phyloP scores from a whole-genome alignment of 2,797 vertebrate genomes.

The Muraenolepis orangiensis region DNA sequence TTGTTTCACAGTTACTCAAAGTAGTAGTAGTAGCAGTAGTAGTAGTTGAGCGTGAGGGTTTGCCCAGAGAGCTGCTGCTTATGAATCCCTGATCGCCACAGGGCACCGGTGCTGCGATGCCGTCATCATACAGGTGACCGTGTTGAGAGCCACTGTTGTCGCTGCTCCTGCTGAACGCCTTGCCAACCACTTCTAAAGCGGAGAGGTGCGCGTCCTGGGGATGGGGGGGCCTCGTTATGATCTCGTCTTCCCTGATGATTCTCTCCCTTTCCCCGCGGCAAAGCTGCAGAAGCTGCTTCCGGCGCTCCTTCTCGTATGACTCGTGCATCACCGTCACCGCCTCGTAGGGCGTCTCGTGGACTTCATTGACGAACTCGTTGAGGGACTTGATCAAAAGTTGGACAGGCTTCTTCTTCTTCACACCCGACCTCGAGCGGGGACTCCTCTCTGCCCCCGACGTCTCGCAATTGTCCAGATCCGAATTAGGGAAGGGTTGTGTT shows the following conservation, averaged over 20 bases:
- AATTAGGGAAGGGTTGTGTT: neutral
- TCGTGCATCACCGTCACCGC: conserved; percentile 63
- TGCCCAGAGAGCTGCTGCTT: neutral
- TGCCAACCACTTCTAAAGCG: neutral
- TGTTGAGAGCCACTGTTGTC: neutral
- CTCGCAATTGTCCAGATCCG: neutral
- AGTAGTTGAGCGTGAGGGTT: no score
- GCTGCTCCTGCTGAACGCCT: neutral
- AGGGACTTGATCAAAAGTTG: conserved; percentile 68
- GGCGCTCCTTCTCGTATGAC: conserved; percentile 65
- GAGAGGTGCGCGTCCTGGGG: neutral
- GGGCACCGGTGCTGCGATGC: neutral
- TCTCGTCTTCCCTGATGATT: conserved; percentile 41
- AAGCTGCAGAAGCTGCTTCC: conserved; percentile 50
- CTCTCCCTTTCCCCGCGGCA: conserved; percentile 63
- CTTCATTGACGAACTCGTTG: conserved; percentile 55
- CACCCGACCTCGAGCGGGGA: conserved; percentile 52
- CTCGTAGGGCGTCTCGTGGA: conserved; percentile 37
- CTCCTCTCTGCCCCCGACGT: conserved; percentile 48
- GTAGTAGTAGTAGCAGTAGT: neutral
- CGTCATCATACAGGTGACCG: neutral
- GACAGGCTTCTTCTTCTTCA: conserved; percentile 63
- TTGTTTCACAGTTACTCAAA: neutral
- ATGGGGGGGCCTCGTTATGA: neutral
- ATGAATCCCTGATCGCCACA: neutral